A percentile compares a stretch with the other conserved stretches of the same genome.
These are phyloP conservation scores for Argynnis bischoffii DNA, from an alignment of 2,888 invertebrate species.

Conservation along the genomic window DNA sequence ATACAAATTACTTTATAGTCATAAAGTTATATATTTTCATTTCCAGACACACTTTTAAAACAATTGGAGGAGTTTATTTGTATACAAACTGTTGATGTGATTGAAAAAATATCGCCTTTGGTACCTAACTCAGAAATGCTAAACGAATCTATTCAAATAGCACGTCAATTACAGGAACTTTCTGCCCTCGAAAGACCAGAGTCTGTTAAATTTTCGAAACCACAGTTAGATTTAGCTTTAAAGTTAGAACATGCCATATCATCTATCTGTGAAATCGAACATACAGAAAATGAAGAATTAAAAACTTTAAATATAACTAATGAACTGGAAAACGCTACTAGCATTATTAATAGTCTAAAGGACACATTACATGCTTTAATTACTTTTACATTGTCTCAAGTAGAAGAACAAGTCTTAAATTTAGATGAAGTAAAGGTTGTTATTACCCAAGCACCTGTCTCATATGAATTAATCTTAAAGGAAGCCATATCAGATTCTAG, in stretches of 20 bases:
- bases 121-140: constrained; percentile 4
- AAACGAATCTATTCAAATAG: constrained; percentile 16
- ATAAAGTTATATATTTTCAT: too few relatives aligned
- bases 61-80: constrained; percentile 8
- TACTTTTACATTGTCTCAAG: background rate
- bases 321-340: constrained; percentile 8
- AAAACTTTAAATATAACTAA: background rate
- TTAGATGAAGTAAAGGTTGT: constrained; percentile 18
- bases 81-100: constrained; percentile 6
- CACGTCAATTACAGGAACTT: constrained; percentile 20
- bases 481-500: background rate
- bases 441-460: constrained; percentile 5
- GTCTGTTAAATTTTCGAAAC: constrained; percentile 34
- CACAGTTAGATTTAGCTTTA: constrained; percentile 43
- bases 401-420: constrained; percentile 8
- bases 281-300: constrained; percentile 43
- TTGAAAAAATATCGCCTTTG: background rate
- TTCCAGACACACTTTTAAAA: constrained; percentile 14
- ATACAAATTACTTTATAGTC: too few relatives aligned
- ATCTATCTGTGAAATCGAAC: constrained; percentile 40
- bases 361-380: constrained; percentile 11
- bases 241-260: constrained; percentile 45
- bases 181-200: constrained; percentile 32
- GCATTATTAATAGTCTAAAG: background rate
- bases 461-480: background rate